These are phyloP conservation scores for Ophion costatus DNA, from an alignment of 2,888 invertebrate genomes.

Conservation along the genomic window DNA sequence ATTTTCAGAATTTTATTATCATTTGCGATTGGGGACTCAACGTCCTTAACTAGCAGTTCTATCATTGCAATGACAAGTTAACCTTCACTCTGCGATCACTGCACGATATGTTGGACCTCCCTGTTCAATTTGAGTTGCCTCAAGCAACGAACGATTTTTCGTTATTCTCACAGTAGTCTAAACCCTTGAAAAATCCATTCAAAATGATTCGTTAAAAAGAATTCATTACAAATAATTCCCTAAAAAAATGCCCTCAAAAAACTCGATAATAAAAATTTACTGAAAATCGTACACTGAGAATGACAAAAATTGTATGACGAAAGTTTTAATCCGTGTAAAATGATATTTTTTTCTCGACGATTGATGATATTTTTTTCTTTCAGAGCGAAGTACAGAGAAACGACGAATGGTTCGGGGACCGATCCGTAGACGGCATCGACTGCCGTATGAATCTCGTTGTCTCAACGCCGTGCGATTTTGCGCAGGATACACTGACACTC, in stretches of 20 bases:
- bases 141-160: too few relatives aligned
- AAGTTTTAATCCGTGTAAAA: neutral
- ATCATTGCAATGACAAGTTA: too few relatives aligned
- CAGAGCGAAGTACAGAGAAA: slow-evolving; percentile 15
- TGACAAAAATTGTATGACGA: neutral
- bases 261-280: neutral
- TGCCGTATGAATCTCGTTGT: slow-evolving; percentile 55
- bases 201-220: too few relatives aligned
- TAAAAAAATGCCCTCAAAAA: neutral
- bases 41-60: too few relatives aligned
- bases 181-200: too few relatives aligned
- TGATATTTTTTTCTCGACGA: neutral
- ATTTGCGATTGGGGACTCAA: too few relatives aligned
- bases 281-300: neutral
- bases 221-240: neutral
- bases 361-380: neutral
- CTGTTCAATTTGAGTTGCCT: too few relatives aligned
- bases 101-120: too few relatives aligned
- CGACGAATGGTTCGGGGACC: slow-evolving; percentile 15
- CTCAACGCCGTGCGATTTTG: slow-evolving; percentile 35
- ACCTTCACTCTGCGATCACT: too few relatives aligned
- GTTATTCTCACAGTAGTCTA: too few relatives aligned
- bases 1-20: too few relatives aligned
- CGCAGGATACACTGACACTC: slow-evolving; percentile 57
- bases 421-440: slow-evolving; percentile 28